Evolutionary conservation across 2,797 vertebrate species (phyloP), one percentile per base, ranked within the genome.

Genomic region (Bradypodion ventrale): DNA sequence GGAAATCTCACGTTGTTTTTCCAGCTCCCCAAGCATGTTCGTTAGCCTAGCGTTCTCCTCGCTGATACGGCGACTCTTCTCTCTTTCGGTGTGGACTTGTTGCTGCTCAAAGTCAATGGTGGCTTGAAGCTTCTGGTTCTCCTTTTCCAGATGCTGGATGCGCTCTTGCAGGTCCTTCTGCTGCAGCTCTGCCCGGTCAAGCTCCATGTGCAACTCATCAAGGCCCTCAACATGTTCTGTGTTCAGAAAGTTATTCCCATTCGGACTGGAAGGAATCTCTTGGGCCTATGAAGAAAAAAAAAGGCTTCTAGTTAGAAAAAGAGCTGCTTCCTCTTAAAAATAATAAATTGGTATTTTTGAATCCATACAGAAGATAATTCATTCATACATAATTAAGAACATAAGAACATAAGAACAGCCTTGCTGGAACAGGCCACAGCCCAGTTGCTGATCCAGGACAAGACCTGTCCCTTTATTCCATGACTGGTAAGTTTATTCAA

Each of bases 181-280:
- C 85, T 95, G 97, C 49, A 99, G 91, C 89, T 99, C 98, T 42
- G 97, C 96, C 91, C 97, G 98, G 90, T 99, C 98, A 87, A 99
- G 95, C 90, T 98, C 98, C 56, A 98, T 92, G 6, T 97, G 98
- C 93, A 99, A 97, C 82, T 98, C 97, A 10, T 99, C 98, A 0
- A 97, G 96, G 49, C 96, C 91, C 75, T 95, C 95, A 49, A 94
- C 89, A 0, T 96, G 94, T 90, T 97, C 97, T 1, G 79, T 95
- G 37, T 97, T 93, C 56, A 98, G 89, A 78, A 96, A 89, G 69
- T 94, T 96, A 65, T 95, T 97, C 77, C 95, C 95, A 88, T 99
- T 98, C 1, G 97, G 96, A 89, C 97, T 98, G 78, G 95, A 96
- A 63, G 95, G 95, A 89, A 97, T 96, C 60, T 99, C 98, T 69